phyloP scores from a whole-genome alignment of 2,888 invertebrate species.

The Galerucella pusilla region DNA sequence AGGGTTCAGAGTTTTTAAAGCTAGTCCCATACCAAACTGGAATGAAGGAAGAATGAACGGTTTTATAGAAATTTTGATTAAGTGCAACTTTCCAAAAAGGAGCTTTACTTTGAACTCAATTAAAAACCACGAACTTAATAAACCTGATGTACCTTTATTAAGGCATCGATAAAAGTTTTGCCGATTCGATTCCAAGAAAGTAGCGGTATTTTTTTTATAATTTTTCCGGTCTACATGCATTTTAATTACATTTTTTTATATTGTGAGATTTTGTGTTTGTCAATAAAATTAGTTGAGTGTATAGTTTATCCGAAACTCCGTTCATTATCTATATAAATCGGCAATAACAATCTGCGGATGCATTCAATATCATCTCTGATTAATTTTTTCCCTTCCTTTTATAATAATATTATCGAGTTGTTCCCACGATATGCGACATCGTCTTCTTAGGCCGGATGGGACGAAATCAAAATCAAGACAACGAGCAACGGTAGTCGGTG shows the following conservation, averaged over 20 bases:
- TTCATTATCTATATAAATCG: constrained; percentile 7
- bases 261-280: not conserved
- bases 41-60: too few relatives aligned
- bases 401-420: constrained; percentile 20
- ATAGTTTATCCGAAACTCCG: not conserved
- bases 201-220: not conserved
- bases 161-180: too few relatives aligned
- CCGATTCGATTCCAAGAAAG: too few relatives aligned
- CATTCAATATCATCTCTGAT: constrained; percentile 18
- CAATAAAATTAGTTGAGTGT: not conserved
- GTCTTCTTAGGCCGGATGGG: constrained; percentile 24
- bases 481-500: constrained; percentile 48
- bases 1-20: too few relatives aligned
- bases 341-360: constrained; percentile 19
- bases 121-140: too few relatives aligned
- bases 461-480: constrained; percentile 38
- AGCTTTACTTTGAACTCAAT: too few relatives aligned
- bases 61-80: too few relatives aligned
- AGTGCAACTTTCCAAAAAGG: too few relatives aligned
- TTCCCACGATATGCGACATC: constrained; percentile 28
- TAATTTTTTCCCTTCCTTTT: constrained; percentile 21
- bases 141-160: too few relatives aligned
- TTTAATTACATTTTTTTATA: not conserved
- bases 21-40: too few relatives aligned
- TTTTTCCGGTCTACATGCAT: constrained; percentile 2